Evolutionary conservation across 2,113 vertebrate genomes (phyloP).

Genomic region (Hemichromis elongatus): DNA sequence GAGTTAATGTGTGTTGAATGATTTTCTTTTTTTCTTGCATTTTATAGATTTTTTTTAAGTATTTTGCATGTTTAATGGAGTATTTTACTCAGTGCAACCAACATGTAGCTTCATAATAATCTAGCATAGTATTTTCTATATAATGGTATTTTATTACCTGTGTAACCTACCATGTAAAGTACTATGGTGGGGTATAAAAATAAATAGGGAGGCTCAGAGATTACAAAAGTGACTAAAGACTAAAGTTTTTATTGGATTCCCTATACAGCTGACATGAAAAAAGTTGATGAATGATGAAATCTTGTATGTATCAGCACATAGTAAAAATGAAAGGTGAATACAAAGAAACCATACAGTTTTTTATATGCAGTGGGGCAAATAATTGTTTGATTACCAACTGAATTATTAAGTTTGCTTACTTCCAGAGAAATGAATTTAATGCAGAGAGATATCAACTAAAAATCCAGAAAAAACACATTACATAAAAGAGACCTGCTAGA

Average conservation of each 20-base stretch:
- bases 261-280: neutral
- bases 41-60: neutral
- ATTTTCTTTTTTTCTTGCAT: neutral
- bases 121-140: neutral
- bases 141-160: neutral
- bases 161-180: neutral
- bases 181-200: neutral
- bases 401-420: neutral
- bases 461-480: neutral
- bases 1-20: neutral
- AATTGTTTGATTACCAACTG: neutral
- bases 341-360: neutral
- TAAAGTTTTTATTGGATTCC: neutral
- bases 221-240: neutral
- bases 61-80: neutral
- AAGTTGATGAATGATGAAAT: neutral
- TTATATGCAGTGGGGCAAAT: neutral
- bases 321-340: neutral
- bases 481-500: neutral
- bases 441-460: neutral
- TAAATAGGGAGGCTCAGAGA: neutral
- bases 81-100: neutral
- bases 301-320: neutral
- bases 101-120: neutral
- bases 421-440: neutral